phyloP scores from a whole-genome alignment of 2,797 vertebrate species.

The Sebastolobus alascanus region DNA sequence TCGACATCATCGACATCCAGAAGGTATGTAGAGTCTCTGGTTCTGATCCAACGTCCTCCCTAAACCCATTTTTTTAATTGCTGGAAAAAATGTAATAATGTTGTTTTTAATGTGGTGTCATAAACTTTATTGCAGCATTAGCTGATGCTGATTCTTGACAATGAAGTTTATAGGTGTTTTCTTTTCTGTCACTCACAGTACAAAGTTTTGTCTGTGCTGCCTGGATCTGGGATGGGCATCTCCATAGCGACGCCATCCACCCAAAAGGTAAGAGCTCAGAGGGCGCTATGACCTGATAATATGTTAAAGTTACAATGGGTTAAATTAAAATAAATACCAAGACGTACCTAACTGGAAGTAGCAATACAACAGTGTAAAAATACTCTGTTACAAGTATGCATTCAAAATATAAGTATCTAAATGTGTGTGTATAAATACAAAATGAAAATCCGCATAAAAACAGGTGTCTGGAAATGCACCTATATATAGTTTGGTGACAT shows the following conservation, averaged over 20 bases:
- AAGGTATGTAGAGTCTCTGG: conserved; percentile 84
- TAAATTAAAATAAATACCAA: not conserved
- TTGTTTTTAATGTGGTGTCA: not conserved
- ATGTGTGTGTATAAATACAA: too few species aligned
- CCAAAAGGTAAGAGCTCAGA: conserved; percentile 88
- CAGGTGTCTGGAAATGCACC: too few species aligned
- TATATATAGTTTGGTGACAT: too few species aligned
- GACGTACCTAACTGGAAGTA: too few species aligned
- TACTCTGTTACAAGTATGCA: too few species aligned
- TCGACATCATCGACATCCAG: conserved; percentile 95
- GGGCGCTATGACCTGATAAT: too few species aligned
- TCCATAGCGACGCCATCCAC: conserved; percentile 96
- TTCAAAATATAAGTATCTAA: too few species aligned
- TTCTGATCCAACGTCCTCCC: not conserved
- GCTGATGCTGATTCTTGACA: not conserved
- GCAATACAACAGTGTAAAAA: too few species aligned
- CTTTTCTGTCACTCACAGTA: conserved; percentile 84
- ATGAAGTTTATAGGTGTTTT: not conserved
- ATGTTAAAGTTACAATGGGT: not conserved
- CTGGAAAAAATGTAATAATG: too few species aligned
- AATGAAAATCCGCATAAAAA: too few species aligned
- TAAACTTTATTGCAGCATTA: not conserved
- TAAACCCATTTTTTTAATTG: too few species aligned
- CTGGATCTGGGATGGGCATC: conserved; percentile 98
- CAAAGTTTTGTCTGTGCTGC: conserved; percentile 97